phyloP scores from a whole-genome alignment of 2,888 invertebrate species.

The Malthinus seriepunctatus region DNA sequence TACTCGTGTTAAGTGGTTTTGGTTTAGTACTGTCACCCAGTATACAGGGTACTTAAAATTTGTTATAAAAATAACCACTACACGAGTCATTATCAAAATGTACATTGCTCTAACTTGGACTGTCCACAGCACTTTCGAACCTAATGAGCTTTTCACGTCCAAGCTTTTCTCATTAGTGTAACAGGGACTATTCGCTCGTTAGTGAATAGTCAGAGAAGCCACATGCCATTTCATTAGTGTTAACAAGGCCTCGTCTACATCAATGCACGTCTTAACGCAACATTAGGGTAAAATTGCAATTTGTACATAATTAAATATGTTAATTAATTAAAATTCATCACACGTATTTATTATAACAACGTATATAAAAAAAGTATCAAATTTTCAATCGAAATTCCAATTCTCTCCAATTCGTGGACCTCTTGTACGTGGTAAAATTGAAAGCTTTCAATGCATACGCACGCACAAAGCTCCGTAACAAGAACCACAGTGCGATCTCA shows the following conservation, averaged over 20 bases:
- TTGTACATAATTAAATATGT: neutral
- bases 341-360: neutral
- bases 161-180: slow-evolving; percentile 55
- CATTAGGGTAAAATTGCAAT: slow-evolving; percentile 24
- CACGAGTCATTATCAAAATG: slow-evolving; percentile 38
- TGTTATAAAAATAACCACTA: slow-evolving; percentile 42
- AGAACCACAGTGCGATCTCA: slow-evolving; percentile 39
- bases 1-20: slow-evolving; percentile 41
- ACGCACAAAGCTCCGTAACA: slow-evolving; percentile 35
- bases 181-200: slow-evolving; percentile 52
- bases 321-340: neutral
- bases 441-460: slow-evolving; percentile 34
- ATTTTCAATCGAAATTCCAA: slow-evolving; percentile 9
- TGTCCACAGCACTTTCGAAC: slow-evolving; percentile 49
- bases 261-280: slow-evolving; percentile 37
- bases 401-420: slow-evolving; percentile 19
- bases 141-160: slow-evolving; percentile 53
- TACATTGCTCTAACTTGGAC: slow-evolving; percentile 34
- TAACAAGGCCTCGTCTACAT: slow-evolving; percentile 47
- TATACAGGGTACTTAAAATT: neutral
- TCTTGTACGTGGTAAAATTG: slow-evolving; percentile 28
- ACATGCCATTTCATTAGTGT: slow-evolving; percentile 53
- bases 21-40: too few relatives aligned
- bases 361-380: too few relatives aligned
- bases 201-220: slow-evolving; percentile 44